Evolutionary conservation across 2,113 vertebrate species (phyloP), one percentile per base, ranked within the genome.

Genomic region (Leucopternis melanops): DNA sequence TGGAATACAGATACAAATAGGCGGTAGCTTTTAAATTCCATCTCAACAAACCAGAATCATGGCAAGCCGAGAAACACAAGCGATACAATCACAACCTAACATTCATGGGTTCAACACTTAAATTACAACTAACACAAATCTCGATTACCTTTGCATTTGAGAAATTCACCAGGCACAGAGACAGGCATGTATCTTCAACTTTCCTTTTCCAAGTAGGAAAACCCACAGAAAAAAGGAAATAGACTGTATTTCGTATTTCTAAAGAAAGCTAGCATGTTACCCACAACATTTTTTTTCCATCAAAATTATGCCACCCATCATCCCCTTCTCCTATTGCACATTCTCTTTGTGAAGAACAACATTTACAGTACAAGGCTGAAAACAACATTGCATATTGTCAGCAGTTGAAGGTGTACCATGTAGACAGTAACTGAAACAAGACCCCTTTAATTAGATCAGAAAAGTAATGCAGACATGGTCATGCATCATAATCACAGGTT

Each of bases 361-460:
- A 86, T 91, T 95, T 97, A 96, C 95, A 97, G 96, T 96, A 97
- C 86, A 93, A 97, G 85, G 95, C 95, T 95, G 96, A 96, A 97
- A 96, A 78, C 87, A 96, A 97, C 91, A 95, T 94, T 97, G 96
- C 97, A 97, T 97, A 97, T 96, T 71, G 59, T 96, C 88, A 90
- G 94, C 94, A 95, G 93, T 70, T 97, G 93, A 96, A 96, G 84
- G 92, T 90, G 95, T 95, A 97, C 86, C 90, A 42, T 80, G 94
- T 92, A 91, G 93, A 97, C 67, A 96, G 91, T 44, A 96, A 96
- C 79, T 95, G 93, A 97, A 97, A 96, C 88, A 94, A 97, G 96
- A 95, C 91, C 86, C 90, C 71, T 10, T 66, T 55, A 74, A 31
- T 72, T 42, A 90, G 70, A 90, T 70, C 66, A 40, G 89, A 86